Evolutionary conservation across 2,113 vertebrate species (phyloP).

Genomic region (Lepisosteus oculatus): DNA sequence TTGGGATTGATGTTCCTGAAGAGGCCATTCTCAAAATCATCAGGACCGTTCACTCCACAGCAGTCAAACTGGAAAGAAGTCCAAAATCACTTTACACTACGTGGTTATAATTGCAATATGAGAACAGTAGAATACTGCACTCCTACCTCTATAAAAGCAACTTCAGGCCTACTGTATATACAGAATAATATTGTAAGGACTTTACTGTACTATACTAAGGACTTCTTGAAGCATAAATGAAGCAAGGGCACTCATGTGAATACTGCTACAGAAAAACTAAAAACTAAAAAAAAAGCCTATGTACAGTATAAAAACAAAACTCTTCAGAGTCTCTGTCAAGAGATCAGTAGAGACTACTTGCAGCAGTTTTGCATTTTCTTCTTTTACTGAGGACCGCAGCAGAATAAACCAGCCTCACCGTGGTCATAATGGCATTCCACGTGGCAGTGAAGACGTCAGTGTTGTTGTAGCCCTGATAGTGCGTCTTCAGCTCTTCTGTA

Average conservation of each 20-base stretch:
- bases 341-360: background rate
- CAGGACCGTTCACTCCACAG: slow-evolving; percentile 83
- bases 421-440: slow-evolving; percentile 92
- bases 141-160: too few relatives aligned
- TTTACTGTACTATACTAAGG: too few relatives aligned
- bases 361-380: background rate
- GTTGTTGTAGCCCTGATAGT: slow-evolving; percentile 81
- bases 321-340: background rate
- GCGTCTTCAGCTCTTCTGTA: slow-evolving; percentile 80
- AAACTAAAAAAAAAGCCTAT: too few relatives aligned
- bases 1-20: slow-evolving; percentile 56
- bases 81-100: too few relatives aligned
- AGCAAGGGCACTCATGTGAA: too few relatives aligned
- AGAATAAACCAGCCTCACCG: slow-evolving; percentile 63
- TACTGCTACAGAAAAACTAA: too few relatives aligned
- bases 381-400: background rate
- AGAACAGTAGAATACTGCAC: too few relatives aligned
- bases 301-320: background rate
- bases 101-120: too few relatives aligned
- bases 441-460: slow-evolving; percentile 80
- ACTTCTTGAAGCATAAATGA: too few relatives aligned
- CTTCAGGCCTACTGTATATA: too few relatives aligned
- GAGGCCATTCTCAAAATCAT: slow-evolving; percentile 78
- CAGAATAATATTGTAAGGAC: too few relatives aligned
- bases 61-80: slow-evolving; percentile 78